phyloP scores from a whole-genome alignment of 2,888 invertebrate species.

The Seira musarum region DNA sequence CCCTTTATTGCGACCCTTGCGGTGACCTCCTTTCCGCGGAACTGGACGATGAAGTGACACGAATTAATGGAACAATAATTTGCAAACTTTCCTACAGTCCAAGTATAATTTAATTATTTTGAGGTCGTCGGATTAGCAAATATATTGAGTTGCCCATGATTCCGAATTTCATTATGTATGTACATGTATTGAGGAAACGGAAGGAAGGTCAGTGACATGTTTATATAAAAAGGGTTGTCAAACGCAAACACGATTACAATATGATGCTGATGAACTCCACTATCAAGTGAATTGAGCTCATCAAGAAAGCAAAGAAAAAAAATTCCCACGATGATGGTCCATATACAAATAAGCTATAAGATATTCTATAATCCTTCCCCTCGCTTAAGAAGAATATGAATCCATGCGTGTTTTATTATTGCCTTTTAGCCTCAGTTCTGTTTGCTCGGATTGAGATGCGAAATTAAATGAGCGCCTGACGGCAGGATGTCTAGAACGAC shows the following conservation, averaged over 20 bases:
- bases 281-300: background rate
- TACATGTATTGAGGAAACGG: background rate
- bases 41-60: background rate
- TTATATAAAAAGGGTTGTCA: background rate
- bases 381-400: too few relatives aligned
- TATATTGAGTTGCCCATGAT: background rate
- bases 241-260: background rate
- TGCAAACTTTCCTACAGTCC: too few relatives aligned
- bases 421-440: background rate
- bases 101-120: too few relatives aligned
- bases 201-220: background rate
- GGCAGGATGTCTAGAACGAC: background rate
- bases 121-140: too few relatives aligned
- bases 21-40: background rate
- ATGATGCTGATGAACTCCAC: background rate
- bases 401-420: background rate
- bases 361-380: too few relatives aligned
- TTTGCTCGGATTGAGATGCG: background rate
- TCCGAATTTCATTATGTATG: background rate
- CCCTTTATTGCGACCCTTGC: conserved; percentile 22
- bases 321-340: too few relatives aligned
- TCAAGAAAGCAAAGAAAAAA: background rate
- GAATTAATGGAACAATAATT: background rate
- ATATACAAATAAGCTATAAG: too few relatives aligned
- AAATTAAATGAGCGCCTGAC: background rate